Evolutionary conservation across 2,113 vertebrate genomes (phyloP), one percentile per base, ranked within the genome.

Genomic region (Percopsis transmontana): DNA sequence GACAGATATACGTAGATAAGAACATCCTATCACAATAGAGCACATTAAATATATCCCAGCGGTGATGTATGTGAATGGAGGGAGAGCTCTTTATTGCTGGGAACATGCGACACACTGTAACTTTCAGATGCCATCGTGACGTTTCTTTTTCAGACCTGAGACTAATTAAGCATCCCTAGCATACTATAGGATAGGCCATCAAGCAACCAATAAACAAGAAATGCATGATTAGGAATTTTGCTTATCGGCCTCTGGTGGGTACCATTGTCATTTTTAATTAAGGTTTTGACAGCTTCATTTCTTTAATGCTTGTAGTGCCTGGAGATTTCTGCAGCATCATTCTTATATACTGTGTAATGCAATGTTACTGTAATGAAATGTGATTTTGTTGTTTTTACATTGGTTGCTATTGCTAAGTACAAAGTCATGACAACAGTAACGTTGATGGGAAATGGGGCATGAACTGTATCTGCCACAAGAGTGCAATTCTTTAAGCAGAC

Each of bases 241-340:
- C 76, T 79, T 79, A 64, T 80, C 68, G 51, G 58, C 62, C 75
- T 70, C 70, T 41, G 53, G 73, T 85, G 82, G 70, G 77, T 72
- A 78, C 75, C 63, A 39, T 57, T 81, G 81, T 80, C 80, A 81
- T 76, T 74, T 78, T 81, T 80, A 86, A 83, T 87, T 69, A 75
- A 72, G 67, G 24, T 19, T 9, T 38, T 16, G 20, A 57, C 73
- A 66, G 66, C 69, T 70, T 69, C 19, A 0, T 74, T 47, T 67
- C 8, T 50, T 52, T 55, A 71, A 61, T 67, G 61, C 33, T 38
- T 1, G 21, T 27, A 58, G 50, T 42, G 48, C 23, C 53, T 48
- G n/a, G n/a, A 67, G 51, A 62, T 16, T 48, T 66, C 53, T 66
- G 50, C 69, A 50, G 33, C 53, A 48, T 33, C 8, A 7, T 33